These are phyloP conservation scores for Antigone vipio DNA, from an alignment of 2,113 vertebrate species.

Conservation along the genomic window DNA sequence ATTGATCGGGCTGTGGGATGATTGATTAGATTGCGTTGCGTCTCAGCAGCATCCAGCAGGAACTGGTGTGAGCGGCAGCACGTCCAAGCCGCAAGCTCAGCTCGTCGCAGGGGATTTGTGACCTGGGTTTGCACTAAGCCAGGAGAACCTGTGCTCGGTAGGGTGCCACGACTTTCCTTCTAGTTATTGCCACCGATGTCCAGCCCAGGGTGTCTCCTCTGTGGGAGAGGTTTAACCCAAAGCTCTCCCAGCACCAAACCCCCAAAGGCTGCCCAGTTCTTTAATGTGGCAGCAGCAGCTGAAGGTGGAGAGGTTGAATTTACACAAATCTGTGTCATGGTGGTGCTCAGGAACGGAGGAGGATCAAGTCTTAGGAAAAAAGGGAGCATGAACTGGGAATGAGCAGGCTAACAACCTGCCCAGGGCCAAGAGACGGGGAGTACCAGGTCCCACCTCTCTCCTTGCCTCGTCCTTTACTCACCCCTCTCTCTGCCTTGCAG, in stretches of 20 bases:
- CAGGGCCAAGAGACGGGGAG: neutral
- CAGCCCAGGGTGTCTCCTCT: neutral
- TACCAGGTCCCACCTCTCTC: neutral
- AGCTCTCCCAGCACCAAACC: neutral
- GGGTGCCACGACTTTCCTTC: neutral
- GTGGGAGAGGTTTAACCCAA: neutral
- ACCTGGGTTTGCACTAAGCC: neutral
- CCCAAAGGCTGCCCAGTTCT: neutral
- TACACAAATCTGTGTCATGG: neutral
- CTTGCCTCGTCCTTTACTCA: neutral
- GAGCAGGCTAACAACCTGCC: neutral
- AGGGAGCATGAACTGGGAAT: neutral
- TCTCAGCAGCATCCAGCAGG: conserved; percentile 2
- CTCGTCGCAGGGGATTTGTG: neutral
- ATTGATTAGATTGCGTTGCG: neutral
- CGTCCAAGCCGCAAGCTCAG: neutral
- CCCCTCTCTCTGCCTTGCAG: neutral
- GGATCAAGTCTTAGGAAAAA: neutral
- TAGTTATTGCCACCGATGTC: neutral
- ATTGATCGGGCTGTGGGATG: neutral
- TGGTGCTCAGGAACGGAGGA: neutral
- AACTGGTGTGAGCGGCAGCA: accelerated
- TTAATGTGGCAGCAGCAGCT: neutral
- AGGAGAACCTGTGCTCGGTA: neutral
- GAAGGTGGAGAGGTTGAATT: neutral